Base-by-base conservation (phyloP, 2,113 vertebrate species). In the Casuarius casuarius region DNA sequence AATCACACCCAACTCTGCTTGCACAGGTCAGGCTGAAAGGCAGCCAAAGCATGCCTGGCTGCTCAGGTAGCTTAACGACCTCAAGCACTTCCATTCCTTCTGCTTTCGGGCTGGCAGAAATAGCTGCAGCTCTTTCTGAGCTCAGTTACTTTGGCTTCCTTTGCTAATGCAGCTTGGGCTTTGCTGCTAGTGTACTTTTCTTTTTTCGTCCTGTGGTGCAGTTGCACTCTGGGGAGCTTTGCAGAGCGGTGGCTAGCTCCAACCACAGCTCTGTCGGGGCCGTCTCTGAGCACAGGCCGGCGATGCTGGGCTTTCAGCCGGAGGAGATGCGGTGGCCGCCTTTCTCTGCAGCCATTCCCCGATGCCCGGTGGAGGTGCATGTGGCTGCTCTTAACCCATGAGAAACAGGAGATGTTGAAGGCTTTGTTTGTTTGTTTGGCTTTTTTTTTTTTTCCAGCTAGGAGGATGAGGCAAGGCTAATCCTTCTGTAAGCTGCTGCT, bases 351-450 rank as follows among this genome's bases (percentile, higher is more conserved):
- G 62, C 75, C 20, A 5, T 9, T 76, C 73, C 46, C 2, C 4
- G 2, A 0, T 6, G 35, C 49, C 33, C 3, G 7, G 3, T 4
- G 40, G 83, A 78, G 54, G 3, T 0, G 42, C n/a, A 1, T 4
- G 0, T 0, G 9, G 65, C 51, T 14, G 49, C 49, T 70, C 61
- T 26, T 25, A 54, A 7, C 49, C 65, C n/a, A 19, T 0, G 10
- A 49, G 58, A 40, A 72, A 38, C 35, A 12, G 46, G 21, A 52
- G 56, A 17, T 8, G 10, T 3, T 29, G 8, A 52, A 20, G 33
- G 1, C 0, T 5, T 48, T 66, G 17, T 15, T 26, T 54, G 9
- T 28, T 89, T 46, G 6, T 33, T 25, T 40, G 14, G 14, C 35
- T 7, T 38, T 28, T n/a, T 5, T 35, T 5, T 42, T 25, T 66